Conservation (phyloP, 2,888 invertebrate species). For the Xestoiulus laeticollis region DNA sequence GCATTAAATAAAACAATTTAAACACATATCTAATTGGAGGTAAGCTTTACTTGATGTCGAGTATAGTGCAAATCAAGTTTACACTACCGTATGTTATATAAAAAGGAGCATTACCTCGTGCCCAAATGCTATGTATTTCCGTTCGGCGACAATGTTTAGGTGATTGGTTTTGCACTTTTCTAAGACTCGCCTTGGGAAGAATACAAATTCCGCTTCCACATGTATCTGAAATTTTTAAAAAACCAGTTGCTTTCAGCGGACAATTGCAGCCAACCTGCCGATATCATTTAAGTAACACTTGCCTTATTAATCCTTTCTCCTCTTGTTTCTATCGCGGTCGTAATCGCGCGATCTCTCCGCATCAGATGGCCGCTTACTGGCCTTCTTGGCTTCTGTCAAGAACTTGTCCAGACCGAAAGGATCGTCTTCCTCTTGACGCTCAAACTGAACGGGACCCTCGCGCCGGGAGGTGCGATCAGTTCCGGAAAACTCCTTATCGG, state of each 20-base stretch:
- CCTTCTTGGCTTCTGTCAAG: conserved; percentile 95
- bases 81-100: background rate
- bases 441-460: conserved; percentile 96
- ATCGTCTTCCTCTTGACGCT: conserved; percentile 82
- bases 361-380: conserved; percentile 69
- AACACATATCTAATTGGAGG: too few species aligned
- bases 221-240: background rate
- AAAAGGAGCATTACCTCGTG: background rate
- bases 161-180: too few species aligned
- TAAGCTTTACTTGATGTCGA: too few species aligned
- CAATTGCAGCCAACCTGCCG: background rate
- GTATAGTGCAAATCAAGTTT: too few species aligned
- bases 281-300: background rate
- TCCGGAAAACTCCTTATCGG: conserved; percentile 96
- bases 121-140: background rate
- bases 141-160: too few species aligned
- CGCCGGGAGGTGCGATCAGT: conserved; percentile 78
- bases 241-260: background rate
- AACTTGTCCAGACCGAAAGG: conserved; percentile 98
- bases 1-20: too few species aligned
- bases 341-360: conserved; percentile 57
- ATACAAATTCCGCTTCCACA: background rate
- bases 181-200: too few species aligned
- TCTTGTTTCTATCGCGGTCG: conserved; percentile 58
- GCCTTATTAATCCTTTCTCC: conserved; percentile 58